Evolutionary conservation across 2,797 vertebrate genomes (phyloP).

Genomic region (Hoplostethus mediterraneus): DNA sequence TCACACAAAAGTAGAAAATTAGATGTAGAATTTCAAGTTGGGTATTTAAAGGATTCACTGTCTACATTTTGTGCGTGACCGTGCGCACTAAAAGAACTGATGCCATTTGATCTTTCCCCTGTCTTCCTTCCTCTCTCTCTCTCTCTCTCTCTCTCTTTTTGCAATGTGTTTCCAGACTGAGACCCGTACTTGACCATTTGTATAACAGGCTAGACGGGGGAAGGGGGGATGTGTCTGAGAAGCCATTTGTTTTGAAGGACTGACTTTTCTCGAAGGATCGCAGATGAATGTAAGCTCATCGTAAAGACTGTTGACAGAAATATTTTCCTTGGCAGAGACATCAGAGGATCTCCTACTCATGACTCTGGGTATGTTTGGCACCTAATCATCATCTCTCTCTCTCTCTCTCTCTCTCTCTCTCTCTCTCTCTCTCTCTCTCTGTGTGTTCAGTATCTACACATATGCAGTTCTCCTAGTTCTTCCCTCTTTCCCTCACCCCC

Average conservation of each 20-base stretch:
- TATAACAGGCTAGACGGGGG: neutral
- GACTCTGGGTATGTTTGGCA: constrained; percentile 29
- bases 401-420: constrained; percentile 3
- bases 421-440: neutral
- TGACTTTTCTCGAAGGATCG: constrained; percentile 5
- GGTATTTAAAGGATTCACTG: neutral
- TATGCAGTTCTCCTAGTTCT: constrained; percentile 14
- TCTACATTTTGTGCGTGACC: neutral
- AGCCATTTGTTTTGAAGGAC: constrained; percentile 2
- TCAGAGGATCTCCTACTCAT: constrained; percentile 31
- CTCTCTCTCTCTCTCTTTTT: neutral
- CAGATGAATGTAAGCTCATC: constrained; percentile 17
- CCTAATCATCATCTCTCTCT: constrained; percentile 3
- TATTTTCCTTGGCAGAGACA: constrained; percentile 46
- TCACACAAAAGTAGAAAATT: neutral
- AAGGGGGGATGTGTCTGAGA: neutral
- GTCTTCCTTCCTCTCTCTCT: neutral
- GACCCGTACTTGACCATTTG: constrained; percentile 2
- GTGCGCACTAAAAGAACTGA: neutral
- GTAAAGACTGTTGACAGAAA: constrained; percentile 23
- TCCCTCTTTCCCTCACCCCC: neutral
- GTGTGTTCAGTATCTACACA: neutral
- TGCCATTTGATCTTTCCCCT: neutral
- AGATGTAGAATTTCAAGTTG: neutral
- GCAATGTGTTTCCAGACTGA: neutral